A percentile compares a stretch with the other conserved stretches of the same genome.
Conservation (phyloP, 2,888 invertebrate species). For the Trimorus sp. region DNA sequence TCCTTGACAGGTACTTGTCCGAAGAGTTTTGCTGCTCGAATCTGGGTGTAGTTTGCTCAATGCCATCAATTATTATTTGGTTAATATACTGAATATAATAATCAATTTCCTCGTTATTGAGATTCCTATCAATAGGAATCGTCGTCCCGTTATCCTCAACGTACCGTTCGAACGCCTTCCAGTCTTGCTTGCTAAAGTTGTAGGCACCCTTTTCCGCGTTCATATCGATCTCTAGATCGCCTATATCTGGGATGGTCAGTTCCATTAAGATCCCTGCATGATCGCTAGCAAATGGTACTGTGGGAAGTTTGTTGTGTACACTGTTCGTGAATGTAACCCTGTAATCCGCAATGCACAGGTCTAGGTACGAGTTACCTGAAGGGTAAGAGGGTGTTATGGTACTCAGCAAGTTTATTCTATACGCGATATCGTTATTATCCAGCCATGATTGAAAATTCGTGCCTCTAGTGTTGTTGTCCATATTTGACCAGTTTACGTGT, state of each 20-base stretch:
- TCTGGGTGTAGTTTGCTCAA: background rate
- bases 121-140: conserved; percentile 11
- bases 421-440: background rate
- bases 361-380: conserved; percentile 5
- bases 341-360: conserved; percentile 12
- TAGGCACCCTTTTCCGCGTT: too few relatives aligned
- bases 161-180: background rate
- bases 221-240: too few relatives aligned
- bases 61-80: background rate
- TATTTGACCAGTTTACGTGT: conserved; percentile 25
- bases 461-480: conserved; percentile 7
- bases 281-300: conserved; percentile 22
- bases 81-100: background rate
- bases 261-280: conserved; percentile 1
- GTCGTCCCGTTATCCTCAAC: background rate
- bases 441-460: conserved; percentile 11
- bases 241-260: background rate
- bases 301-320: conserved; percentile 1
- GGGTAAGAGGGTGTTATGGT: conserved; percentile 14
- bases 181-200: conserved; percentile 1
- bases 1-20: conserved; percentile 7
- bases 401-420: background rate
- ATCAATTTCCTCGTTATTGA: conserved; percentile 26
- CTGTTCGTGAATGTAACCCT: background rate
- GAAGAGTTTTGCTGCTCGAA: background rate